These are phyloP conservation scores for Buphagus erythrorhynchus DNA, from an alignment of 2,797 vertebrate genomes.

Conservation along the genomic window DNA sequence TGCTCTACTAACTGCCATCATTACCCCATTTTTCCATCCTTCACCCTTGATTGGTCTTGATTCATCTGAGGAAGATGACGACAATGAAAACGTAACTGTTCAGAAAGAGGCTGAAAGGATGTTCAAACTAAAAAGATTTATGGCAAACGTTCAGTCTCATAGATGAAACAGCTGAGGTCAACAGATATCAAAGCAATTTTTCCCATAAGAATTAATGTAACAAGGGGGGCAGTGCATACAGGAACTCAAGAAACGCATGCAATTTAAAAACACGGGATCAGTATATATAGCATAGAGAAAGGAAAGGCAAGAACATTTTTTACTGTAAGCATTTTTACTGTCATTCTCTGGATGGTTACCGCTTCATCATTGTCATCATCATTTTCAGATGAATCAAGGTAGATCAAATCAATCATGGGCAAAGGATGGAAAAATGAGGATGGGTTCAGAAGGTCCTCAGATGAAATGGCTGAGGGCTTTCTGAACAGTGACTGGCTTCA, in stretches of 20 bases:
- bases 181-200: constrained; percentile 37
- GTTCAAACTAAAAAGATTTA: constrained; percentile 40
- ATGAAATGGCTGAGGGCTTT: not conserved
- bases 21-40: constrained; percentile 31
- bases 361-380: constrained; percentile 56
- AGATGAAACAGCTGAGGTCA: constrained; percentile 49
- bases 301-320: constrained; percentile 30
- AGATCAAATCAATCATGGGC: constrained; percentile 3
- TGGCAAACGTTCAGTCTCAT: not conserved
- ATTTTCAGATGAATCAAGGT: constrained; percentile 41
- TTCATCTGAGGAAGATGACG: constrained; percentile 36
- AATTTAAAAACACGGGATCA: not conserved
- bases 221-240: constrained; percentile 1
- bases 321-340: constrained; percentile 23
- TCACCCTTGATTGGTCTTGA: constrained; percentile 48
- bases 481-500: not conserved
- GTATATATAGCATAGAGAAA: not conserved
- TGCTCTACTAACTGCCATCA: constrained; percentile 25
- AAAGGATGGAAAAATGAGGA: not conserved
- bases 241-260: constrained; percentile 1
- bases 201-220: constrained; percentile 37
- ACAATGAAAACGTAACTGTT: constrained; percentile 40
- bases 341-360: not conserved
- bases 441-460: not conserved
- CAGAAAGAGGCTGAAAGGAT: constrained; percentile 7